Percentiles rank a stretch among this genome's conserved stretches.
Evolutionary conservation across 2,797 vertebrate genomes (phyloP).

Genomic region (Rhinatrema bivittatum): DNA sequence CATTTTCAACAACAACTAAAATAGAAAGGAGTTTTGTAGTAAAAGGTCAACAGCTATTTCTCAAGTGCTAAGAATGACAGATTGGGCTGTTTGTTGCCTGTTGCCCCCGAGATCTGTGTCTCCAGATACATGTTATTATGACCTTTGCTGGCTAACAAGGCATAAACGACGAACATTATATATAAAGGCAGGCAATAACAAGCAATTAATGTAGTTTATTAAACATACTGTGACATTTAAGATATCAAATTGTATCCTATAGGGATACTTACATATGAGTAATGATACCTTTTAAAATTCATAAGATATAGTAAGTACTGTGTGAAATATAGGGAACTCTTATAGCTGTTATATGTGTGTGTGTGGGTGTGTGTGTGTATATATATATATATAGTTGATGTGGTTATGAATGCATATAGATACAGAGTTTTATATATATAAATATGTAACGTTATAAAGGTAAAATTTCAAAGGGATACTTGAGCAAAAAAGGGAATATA

Average conservation of each 20-base stretch:
- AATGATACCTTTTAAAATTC: not conserved
- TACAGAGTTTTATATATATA: too few relatives aligned
- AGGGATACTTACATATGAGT: not conserved
- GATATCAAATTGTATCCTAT: not conserved
- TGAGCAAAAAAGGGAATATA: too few relatives aligned
- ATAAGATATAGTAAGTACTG: not conserved
- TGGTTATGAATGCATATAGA: too few relatives aligned
- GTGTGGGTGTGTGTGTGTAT: too few relatives aligned
- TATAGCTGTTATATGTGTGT: too few relatives aligned
- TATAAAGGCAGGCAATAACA: not conserved
- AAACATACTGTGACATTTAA: not conserved
- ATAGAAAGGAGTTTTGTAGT: too few relatives aligned
- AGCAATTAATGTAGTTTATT: not conserved
- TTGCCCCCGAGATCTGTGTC: constrained; percentile 54
- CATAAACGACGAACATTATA: not conserved
- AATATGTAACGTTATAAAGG: too few relatives aligned
- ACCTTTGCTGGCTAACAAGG: constrained; percentile 18
- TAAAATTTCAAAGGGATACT: too few relatives aligned
- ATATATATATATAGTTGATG: too few relatives aligned
- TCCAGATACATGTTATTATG: constrained; percentile 63
- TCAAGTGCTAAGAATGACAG: constrained; percentile 49
- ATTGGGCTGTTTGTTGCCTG: constrained; percentile 68
- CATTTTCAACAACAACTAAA: not conserved
- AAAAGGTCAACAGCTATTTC: constrained; percentile 31
- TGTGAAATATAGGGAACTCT: too few relatives aligned